phyloP scores from a whole-genome alignment of 2,113 vertebrate genomes.

The Hymenochirus boettgeri region DNA sequence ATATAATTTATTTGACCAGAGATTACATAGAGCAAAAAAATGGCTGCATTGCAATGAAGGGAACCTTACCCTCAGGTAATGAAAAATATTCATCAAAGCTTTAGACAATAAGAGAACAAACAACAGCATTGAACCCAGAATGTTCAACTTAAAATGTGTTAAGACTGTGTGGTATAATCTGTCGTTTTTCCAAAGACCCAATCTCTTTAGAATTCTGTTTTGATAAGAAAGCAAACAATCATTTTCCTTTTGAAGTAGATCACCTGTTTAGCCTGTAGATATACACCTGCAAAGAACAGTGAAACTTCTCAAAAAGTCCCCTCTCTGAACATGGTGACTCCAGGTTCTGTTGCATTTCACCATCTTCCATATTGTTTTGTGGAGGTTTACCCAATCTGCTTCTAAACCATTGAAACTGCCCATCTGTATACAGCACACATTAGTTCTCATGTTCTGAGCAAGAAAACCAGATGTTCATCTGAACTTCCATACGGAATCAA shows the following conservation, averaged over 20 bases:
- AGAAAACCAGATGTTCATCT: slow-evolving; percentile 30
- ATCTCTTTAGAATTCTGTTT: slow-evolving; percentile 17
- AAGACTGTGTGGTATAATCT: not conserved
- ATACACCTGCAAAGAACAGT: slow-evolving; percentile 21
- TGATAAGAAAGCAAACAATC: not conserved
- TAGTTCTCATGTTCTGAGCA: slow-evolving; percentile 40
- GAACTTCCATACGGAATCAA: slow-evolving; percentile 32
- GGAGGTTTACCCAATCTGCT: too few relatives aligned
- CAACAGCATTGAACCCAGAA: not conserved
- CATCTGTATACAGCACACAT: slow-evolving; percentile 24
- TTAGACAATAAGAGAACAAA: slow-evolving; percentile 6
- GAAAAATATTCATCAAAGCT: slow-evolving; percentile 17
- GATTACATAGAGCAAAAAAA: not conserved
- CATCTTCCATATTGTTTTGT: too few relatives aligned
- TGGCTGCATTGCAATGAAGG: not conserved
- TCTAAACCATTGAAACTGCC: too few relatives aligned
- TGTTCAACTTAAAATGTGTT: not conserved
- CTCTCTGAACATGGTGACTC: too few relatives aligned
- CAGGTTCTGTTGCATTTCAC: too few relatives aligned
- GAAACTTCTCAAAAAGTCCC: too few relatives aligned
- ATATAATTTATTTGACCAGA: not conserved
- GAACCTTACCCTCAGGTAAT: slow-evolving; percentile 12
- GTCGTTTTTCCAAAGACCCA: not conserved
- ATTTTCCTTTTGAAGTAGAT: slow-evolving; percentile 16
- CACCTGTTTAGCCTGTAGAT: slow-evolving; percentile 22